These are phyloP conservation scores for Mycalesis mineus DNA, from an alignment of 2,888 invertebrate genomes.

Conservation along the genomic window DNA sequence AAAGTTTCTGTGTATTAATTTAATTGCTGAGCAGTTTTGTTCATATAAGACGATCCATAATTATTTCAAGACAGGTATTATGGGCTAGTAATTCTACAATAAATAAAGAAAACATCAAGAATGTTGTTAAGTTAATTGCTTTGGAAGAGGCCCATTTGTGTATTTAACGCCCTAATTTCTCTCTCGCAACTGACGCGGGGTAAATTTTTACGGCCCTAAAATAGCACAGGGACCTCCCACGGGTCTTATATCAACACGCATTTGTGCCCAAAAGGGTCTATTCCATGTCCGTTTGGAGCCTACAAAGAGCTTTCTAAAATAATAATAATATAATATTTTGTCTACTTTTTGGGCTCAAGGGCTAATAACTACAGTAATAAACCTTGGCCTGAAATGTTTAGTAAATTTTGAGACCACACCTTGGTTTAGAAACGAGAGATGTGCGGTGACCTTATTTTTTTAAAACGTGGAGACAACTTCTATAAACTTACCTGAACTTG, in stretches of 20 bases:
- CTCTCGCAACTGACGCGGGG: conserved; percentile 2
- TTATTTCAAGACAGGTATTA: no score
- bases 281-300: not conserved
- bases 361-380: no score
- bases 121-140: not conserved
- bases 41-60: no score
- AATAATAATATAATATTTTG: not conserved
- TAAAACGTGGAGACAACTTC: no score
- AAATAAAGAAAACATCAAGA: not conserved
- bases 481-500: no score
- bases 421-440: no score
- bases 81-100: not conserved
- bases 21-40: no score
- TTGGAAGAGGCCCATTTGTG: not conserved
- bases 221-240: conserved; percentile 15
- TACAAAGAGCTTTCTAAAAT: conserved; percentile 1
- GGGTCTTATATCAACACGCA: conserved; percentile 19
- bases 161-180: conserved; percentile 17
- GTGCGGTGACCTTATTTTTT: no score
- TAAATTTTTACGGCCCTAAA: conserved; percentile 23
- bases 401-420: no score
- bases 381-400: no score
- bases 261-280: conserved; percentile 12
- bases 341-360: not conserved
- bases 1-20: no score